These are phyloP conservation scores for Motacilla tschutschensis DNA, from an alignment of 2,113 vertebrate genomes.

Conservation along the genomic window DNA sequence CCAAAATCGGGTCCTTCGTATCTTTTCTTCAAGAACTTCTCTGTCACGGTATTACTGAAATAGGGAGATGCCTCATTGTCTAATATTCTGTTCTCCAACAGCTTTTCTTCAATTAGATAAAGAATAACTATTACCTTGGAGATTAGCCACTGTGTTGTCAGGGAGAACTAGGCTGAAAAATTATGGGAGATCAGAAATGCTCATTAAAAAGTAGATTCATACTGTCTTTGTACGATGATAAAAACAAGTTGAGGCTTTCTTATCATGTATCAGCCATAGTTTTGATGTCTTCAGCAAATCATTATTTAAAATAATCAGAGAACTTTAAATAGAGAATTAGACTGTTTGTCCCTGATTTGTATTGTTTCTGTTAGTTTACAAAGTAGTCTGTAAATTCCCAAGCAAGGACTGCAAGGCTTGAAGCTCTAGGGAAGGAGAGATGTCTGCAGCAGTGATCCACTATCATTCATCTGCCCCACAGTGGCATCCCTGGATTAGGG, in stretches of 20 bases:
- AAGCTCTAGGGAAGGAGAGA: neutral
- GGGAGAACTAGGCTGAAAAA: neutral
- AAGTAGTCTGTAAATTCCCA: neutral
- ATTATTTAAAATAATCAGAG: neutral
- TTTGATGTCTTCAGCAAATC: neutral
- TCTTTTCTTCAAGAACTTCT: neutral
- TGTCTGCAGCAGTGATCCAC: neutral
- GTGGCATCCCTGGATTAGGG: neutral
- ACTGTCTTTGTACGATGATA: neutral
- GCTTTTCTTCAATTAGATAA: neutral
- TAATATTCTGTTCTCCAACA: neutral
- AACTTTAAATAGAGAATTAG: neutral
- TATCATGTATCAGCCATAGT: neutral
- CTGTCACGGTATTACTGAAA: neutral
- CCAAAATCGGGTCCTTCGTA: fast-evolving
- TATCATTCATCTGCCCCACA: neutral
- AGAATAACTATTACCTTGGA: neutral
- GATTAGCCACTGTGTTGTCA: neutral
- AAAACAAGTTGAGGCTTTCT: neutral
- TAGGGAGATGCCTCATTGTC: neutral
- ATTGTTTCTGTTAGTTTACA: neutral
- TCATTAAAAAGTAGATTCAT: neutral
- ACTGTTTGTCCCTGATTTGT: neutral
- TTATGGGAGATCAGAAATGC: neutral
- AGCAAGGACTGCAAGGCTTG: neutral